Conservation (phyloP, 1,140 invertebrate genomes). For the Bicyclus anynana region DNA sequence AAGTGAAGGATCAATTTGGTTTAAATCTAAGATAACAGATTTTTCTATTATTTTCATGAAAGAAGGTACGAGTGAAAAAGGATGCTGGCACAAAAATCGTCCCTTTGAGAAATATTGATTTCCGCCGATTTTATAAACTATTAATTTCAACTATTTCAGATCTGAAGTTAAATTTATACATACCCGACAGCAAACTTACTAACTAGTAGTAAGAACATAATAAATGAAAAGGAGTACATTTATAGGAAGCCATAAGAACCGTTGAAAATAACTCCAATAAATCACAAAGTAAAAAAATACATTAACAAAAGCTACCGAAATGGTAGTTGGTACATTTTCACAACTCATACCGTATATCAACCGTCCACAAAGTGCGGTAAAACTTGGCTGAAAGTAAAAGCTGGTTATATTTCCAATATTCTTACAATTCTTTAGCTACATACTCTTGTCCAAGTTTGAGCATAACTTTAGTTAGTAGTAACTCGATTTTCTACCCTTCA, state of each 20-base stretch:
- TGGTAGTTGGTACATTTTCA: not conserved
- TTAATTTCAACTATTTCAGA: no score
- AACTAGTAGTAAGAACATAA: no score
- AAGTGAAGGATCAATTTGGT: no score
- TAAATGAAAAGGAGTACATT: no score
- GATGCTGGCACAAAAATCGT: no score
- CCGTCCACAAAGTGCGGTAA: not conserved
- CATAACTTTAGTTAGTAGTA: constrained; percentile 40
- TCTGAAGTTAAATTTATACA: no score
- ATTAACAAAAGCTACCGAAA: not conserved
- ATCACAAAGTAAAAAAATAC: not conserved
- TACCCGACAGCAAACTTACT: no score
- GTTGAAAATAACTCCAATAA: not conserved
- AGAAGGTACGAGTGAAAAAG: no score
- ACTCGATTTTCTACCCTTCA: not conserved
- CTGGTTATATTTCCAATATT: constrained; percentile 48
- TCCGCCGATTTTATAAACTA: no score
- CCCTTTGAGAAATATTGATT: no score
- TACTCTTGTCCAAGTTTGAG: constrained; percentile 36
- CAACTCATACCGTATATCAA: not conserved
- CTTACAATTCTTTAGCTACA: constrained; percentile 32
- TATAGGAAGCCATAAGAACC: not conserved
- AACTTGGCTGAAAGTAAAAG: constrained; percentile 15
- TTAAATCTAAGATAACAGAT: no score
- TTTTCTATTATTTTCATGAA: no score